A percentile compares a stretch with the other conserved stretches of the same genome.
Evolutionary conservation across 1,140 invertebrate genomes (phyloP).

Genomic region (Neotoxoptera formosana): DNA sequence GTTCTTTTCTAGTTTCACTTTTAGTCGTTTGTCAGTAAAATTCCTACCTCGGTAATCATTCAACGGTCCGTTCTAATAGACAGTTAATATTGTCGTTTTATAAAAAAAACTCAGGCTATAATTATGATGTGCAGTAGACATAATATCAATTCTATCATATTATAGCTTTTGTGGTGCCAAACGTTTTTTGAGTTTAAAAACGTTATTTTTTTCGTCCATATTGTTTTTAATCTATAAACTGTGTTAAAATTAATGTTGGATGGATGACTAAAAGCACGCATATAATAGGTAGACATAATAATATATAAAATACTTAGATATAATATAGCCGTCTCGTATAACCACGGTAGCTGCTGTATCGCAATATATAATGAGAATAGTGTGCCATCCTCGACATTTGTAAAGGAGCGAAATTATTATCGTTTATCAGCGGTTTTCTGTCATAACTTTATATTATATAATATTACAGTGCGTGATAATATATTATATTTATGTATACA

Average conservation of each 20-base stretch:
- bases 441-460: slow-evolving; percentile 15
- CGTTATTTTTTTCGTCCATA: neutral
- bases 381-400: neutral
- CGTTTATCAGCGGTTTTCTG: neutral
- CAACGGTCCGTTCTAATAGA: too few species aligned
- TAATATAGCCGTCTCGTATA: neutral
- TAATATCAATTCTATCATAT: too few species aligned
- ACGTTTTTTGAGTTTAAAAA: neutral
- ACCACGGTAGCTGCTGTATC: neutral
- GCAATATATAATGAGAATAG: neutral
- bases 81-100: too few species aligned
- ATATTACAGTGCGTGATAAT: neutral
- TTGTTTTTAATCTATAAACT: neutral
- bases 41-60: too few species aligned
- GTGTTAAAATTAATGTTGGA: neutral
- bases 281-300: neutral
- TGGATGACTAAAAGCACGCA: neutral
- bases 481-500: too few species aligned
- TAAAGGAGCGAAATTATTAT: slow-evolving; percentile 1
- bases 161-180: neutral
- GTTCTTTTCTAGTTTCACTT: too few species aligned
- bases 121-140: too few species aligned
- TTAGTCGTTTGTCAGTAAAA: too few species aligned
- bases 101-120: too few species aligned
- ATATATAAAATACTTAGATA: neutral